Conservation (phyloP, 2,888 invertebrate genomes). For the Drosophila monieri region DNA sequence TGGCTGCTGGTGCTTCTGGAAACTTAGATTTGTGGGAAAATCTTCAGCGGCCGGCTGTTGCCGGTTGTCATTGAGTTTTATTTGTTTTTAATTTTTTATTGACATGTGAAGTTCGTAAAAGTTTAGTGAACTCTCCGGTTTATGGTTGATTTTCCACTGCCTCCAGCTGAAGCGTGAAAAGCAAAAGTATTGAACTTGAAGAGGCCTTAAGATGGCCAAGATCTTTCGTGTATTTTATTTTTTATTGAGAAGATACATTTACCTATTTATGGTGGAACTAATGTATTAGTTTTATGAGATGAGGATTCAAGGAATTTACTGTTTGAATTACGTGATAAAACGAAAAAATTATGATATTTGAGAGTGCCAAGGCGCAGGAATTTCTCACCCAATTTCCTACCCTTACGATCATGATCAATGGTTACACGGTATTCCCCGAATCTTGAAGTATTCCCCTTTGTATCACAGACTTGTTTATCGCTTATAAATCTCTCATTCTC, state of each 20-base stretch:
- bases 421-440: not conserved
- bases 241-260: not conserved
- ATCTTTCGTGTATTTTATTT: not conserved
- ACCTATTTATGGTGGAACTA: slow-evolving; percentile 33
- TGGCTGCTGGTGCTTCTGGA: slow-evolving; percentile 49
- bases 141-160: slow-evolving; percentile 53
- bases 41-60: slow-evolving; percentile 23
- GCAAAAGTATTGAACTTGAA: slow-evolving; percentile 65
- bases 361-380: slow-evolving; percentile 4
- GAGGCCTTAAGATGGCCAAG: slow-evolving; percentile 9
- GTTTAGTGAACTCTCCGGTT: slow-evolving; percentile 73
- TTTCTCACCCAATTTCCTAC: not conserved
- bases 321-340: slow-evolving; percentile 1
- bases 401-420: slow-evolving; percentile 15
- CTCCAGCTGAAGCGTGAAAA: slow-evolving; percentile 53
- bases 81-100: slow-evolving; percentile 80
- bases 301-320: not conserved
- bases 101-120: slow-evolving; percentile 77
- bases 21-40: slow-evolving; percentile 79
- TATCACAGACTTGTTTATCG: slow-evolving; percentile 20
- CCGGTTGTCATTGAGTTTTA: slow-evolving; percentile 70
- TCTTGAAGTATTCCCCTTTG: slow-evolving; percentile 12
- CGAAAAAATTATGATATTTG: slow-evolving; percentile 2
- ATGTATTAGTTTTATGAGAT: slow-evolving; percentile 9
- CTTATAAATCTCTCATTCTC: slow-evolving; percentile 43